These are phyloP conservation scores for Amblyjoppa fuscipennis DNA, from an alignment of 2,888 invertebrate genomes.

Conservation along the genomic window DNA sequence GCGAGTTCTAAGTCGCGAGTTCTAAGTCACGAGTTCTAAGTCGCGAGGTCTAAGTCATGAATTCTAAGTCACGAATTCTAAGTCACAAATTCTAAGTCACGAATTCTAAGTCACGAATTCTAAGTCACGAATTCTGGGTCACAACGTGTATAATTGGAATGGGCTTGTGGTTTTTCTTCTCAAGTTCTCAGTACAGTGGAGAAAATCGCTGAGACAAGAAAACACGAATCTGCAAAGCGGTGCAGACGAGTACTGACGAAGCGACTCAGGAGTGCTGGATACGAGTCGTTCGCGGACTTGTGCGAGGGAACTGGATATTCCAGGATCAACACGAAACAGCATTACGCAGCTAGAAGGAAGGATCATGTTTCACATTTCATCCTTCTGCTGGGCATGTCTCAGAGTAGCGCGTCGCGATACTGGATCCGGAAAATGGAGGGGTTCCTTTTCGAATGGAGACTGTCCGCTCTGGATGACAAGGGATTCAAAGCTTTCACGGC, in stretches of 20 bases:
- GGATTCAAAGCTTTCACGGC: conserved; percentile 89
- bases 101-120: neutral
- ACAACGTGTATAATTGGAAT: neutral
- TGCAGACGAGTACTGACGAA: conserved; percentile 88
- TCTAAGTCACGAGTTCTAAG: neutral
- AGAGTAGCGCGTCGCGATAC: conserved; percentile 92
- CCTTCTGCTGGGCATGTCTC: conserved; percentile 95
- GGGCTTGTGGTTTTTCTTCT: too few species aligned
- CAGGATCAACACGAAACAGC: conserved; percentile 86
- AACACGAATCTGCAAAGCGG: conserved; percentile 88
- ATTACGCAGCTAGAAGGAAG: conserved; percentile 89
- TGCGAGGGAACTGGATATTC: conserved; percentile 87
- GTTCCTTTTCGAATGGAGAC: conserved; percentile 94
- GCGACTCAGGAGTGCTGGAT: conserved; percentile 89
- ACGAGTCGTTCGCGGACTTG: conserved; percentile 89
- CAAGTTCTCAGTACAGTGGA: conserved; percentile 91
- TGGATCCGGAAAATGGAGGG: conserved; percentile 96
- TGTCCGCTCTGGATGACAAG: conserved; percentile 88
- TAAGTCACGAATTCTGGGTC: neutral
- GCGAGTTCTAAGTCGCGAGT: neutral
- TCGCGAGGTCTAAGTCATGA: neutral
- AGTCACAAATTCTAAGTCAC: conserved; percentile 56
- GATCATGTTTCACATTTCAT: conserved; percentile 98
- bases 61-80: neutral
- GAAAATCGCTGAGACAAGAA: conserved; percentile 87